Evolutionary conservation across 2,797 vertebrate genomes (phyloP).

Genomic region (Gymnothorax javanicus): DNA sequence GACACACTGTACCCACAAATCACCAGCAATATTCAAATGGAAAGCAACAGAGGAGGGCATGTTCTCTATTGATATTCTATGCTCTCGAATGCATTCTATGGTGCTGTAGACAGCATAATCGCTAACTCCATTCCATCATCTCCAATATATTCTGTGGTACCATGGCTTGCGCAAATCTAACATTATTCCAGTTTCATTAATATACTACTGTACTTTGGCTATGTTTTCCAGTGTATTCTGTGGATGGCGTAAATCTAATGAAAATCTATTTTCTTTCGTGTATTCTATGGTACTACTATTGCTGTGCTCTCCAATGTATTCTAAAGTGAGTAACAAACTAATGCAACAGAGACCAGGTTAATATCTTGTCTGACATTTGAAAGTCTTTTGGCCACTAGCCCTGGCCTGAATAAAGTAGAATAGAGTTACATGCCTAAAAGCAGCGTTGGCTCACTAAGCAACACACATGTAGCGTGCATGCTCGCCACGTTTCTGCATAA

Average conservation of each 20-base stretch:
- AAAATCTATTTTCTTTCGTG: neutral
- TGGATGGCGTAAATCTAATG: neutral
- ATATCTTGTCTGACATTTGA: neutral
- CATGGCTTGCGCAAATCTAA: no score
- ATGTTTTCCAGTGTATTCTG: no score
- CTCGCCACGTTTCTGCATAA: no score
- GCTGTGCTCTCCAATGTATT: no score
- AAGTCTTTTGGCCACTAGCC: neutral
- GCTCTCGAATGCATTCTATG: neutral
- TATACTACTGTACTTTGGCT: no score
- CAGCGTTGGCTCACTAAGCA: neutral
- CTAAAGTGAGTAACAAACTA: neutral
- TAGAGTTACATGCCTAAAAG: neutral
- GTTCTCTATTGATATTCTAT: neutral
- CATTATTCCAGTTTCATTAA: no score
- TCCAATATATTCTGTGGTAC: no score
- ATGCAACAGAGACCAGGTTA: neutral
- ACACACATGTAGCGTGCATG: no score
- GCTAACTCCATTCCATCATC: no score
- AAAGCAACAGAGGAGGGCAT: slow-evolving; percentile 21
- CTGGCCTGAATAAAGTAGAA: neutral
- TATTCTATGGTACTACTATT: neutral
- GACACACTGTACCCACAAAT: slow-evolving; percentile 36
- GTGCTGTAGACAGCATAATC: neutral
- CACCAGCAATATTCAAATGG: slow-evolving; percentile 45